phyloP scores from a whole-genome alignment of 1,140 invertebrate species.

The Carcinoscorpius rotundicauda region DNA sequence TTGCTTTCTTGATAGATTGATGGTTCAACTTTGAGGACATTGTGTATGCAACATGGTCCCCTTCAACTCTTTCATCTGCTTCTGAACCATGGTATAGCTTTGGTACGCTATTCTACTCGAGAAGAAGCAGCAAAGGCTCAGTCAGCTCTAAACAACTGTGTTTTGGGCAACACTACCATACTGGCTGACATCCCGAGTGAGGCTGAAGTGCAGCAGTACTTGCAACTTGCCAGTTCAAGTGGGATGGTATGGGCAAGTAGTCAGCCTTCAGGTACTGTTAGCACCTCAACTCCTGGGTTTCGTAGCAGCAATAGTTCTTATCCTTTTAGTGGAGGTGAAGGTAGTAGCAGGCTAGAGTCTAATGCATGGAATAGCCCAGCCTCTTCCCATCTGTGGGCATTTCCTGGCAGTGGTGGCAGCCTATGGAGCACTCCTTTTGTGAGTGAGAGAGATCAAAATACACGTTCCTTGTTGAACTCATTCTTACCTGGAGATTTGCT shows the following conservation, averaged over 20 bases:
- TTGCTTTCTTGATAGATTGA: slow-evolving; percentile 55
- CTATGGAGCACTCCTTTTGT: slow-evolving; percentile 49
- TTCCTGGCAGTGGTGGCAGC: slow-evolving; percentile 31
- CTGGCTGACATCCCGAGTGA: slow-evolving; percentile 85
- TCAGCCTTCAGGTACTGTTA: slow-evolving; percentile 18
- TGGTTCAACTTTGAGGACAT: slow-evolving; percentile 82
- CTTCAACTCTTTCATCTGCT: slow-evolving; percentile 85
- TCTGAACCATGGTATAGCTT: slow-evolving; percentile 71
- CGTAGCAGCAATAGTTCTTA: slow-evolving; percentile 27
- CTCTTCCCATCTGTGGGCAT: slow-evolving; percentile 15
- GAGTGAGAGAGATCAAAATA: slow-evolving; percentile 51
- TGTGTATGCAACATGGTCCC: slow-evolving; percentile 92
- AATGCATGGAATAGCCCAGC: background rate
- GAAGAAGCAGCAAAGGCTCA: slow-evolving; percentile 94
- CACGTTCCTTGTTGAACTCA: slow-evolving; percentile 69
- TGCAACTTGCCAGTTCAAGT: slow-evolving; percentile 51
- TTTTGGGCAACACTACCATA: slow-evolving; percentile 89
- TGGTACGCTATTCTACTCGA: slow-evolving; percentile 78
- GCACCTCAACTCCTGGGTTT: slow-evolving; percentile 20
- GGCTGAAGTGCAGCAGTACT: slow-evolving; percentile 67
- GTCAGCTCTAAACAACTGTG: slow-evolving; percentile 87
- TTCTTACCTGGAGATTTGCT: slow-evolving; percentile 76
- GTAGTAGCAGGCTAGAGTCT: slow-evolving; percentile 13
- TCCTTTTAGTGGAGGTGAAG: slow-evolving; percentile 31
- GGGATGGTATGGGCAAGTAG: slow-evolving; percentile 22